Evolutionary conservation across 2,888 invertebrate genomes (phyloP).

Genomic region (Noctua comes): DNA sequence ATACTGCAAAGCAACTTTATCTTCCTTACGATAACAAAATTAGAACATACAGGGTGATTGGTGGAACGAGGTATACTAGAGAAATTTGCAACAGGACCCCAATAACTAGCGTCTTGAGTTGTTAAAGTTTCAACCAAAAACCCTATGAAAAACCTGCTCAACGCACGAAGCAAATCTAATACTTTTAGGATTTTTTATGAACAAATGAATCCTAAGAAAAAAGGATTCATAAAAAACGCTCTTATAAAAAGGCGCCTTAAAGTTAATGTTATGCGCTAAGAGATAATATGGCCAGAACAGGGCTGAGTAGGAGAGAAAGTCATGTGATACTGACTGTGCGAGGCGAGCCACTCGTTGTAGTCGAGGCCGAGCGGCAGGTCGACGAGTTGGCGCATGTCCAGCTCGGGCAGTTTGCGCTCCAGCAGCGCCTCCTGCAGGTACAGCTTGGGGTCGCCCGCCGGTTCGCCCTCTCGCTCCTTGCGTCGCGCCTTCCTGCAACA

Average conservation of each 20-base stretch:
- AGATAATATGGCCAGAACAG: background rate
- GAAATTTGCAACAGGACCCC: too few relatives aligned
- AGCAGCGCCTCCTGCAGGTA: slow-evolving; percentile 98
- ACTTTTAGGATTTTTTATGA: background rate
- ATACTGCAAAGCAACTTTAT: too few relatives aligned
- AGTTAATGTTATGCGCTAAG: background rate
- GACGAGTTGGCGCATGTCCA: slow-evolving; percentile 98
- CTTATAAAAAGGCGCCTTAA: background rate
- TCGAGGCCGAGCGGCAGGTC: slow-evolving; percentile 98
- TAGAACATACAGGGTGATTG: too few relatives aligned
- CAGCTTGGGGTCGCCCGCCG: slow-evolving; percentile 95
- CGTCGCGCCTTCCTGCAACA: slow-evolving; percentile 97
- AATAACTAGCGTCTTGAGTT: too few relatives aligned
- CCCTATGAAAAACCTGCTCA: background rate
- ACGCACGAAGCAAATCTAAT: background rate
- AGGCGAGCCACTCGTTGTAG: slow-evolving; percentile 99
- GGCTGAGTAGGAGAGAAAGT: background rate
- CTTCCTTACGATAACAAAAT: too few relatives aligned
- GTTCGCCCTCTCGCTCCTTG: slow-evolving; percentile 97
- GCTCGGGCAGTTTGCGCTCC: slow-evolving; percentile 98
- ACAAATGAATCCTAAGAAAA: background rate
- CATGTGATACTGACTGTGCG: slow-evolving; percentile 93
- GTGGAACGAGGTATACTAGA: too few relatives aligned
- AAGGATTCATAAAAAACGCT: background rate
- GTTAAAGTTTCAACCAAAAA: background rate